Evolutionary conservation across 1,140 invertebrate species (phyloP), one percentile per base, ranked within the genome.

Genomic region (Tachypleus tridentatus): DNA sequence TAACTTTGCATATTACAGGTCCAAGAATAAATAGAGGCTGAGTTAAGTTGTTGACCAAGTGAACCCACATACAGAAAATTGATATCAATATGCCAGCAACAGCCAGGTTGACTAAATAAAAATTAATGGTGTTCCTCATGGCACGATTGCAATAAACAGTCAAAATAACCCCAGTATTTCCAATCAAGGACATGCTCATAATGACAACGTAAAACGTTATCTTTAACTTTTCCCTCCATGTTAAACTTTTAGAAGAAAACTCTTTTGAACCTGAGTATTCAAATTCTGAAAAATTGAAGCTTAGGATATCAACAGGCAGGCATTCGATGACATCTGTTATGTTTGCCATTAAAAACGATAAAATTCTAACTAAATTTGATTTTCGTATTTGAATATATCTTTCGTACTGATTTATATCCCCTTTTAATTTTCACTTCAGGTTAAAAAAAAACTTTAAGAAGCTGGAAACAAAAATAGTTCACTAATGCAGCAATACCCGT

Each of bases 141-240:
- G 74, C 66, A 53, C 78, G 75, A 70, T 82, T 80, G 7, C 76
- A 75, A 50, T 77, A 70, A 4, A 81, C 79, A 9, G 81, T 79
- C 71, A 80, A 74, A 50, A 82, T 79, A 9, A 82, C 80, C 48
- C 77, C 74, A 47, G 77, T 68, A 68, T 82, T 82, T 1, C 81
- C 81, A 5, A 77, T 71, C 7, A 78, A 51, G 3, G 77, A 77
- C n/a, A 77, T 56, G 0, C 78, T 4, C 7, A 74, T 66, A 8
- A 66, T 64, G 4, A 68, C 29, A 0, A 72, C 69, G 64, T 75
- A 77, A 51, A 76, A 64, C 0, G 67, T 58, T 3, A 76, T 72
- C 69, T 79, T 77, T 49, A 76, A 47, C 5, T 68, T 69, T 49
- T 73, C 71, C 65, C 74, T 71, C 72, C 72, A 74, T 5, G 67